Conservation (phyloP, 2,797 vertebrate species). For the Coendou prehensilis region DNA sequence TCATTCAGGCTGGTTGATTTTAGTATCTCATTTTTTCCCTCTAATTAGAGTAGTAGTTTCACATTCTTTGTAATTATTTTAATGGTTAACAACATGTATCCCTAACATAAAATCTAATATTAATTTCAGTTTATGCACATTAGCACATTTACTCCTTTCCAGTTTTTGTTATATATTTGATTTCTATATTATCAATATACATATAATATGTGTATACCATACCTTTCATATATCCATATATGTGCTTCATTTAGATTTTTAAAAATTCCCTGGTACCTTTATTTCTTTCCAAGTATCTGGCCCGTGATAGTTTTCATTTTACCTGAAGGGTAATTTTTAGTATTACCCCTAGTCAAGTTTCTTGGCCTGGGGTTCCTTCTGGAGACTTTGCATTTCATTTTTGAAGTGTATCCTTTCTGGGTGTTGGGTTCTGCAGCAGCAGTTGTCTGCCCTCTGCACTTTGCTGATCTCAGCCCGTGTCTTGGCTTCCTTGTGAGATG, state of each 20-base stretch:
- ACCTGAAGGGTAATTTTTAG: not conserved
- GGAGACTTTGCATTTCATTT: conserved; percentile 19
- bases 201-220: not conserved
- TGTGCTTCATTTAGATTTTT: conserved; percentile 15
- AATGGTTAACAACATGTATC: not conserved
- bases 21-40: not conserved
- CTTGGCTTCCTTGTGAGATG: not conserved
- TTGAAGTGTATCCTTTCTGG: not conserved
- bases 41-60: not conserved
- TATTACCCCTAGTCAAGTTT: conserved; percentile 3
- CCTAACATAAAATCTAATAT: conserved; percentile 28
- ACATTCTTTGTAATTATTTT: conserved; percentile 18
- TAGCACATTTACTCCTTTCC: not conserved
- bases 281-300: not conserved
- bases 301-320: not conserved
- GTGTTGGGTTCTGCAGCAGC: not conserved
- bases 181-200: not conserved
- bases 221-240: not conserved
- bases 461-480: not conserved
- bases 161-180: conserved; percentile 34
- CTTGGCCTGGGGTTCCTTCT: not conserved
- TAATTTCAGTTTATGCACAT: not conserved
- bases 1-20: not conserved
- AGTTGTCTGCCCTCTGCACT: not conserved
- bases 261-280: not conserved